Evolutionary conservation across 64 coral and sea anemone genomes (phyloP), one percentile per base, ranked within the genome.

Genomic region (Actinia equina): DNA sequence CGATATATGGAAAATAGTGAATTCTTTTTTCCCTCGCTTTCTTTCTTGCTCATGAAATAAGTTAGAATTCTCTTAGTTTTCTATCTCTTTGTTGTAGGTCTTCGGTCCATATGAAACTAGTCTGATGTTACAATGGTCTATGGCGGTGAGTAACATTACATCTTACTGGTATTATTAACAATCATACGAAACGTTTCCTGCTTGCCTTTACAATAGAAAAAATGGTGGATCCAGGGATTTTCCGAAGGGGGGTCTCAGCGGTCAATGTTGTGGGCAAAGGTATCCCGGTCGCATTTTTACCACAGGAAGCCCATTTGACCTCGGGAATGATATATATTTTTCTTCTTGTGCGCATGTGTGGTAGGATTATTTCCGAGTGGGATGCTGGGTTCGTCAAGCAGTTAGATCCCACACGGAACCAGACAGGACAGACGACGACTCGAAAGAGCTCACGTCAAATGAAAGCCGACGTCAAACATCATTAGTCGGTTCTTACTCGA

Each of bases 71-170:
- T 37, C 30, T 37, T 37, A 37, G 1, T 37, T 37, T 37, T 37
- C 30, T 15, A 74, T 52, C 9, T 6, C 44, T n/a, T 56, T 79
- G 30, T 71, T 49, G 10, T 37, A 94, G 88, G 93, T 90, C 8
- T 90, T 84, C 70, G 93, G 88, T 18, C 89, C 93, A 52, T 94
- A 90, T 84, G 88, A 90, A 67, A 87, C 93, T n/a, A 87, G 93
- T 52, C 46, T 94, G 64, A 94, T 94, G 93, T 37, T 59, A 20
- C 79, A 89, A 22, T 94, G 89, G 93, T 77, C 56, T 27, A 86
- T 86, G 44, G 77, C 83, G 37, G 92, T 94, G 22, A 86, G 92
- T 94, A 15, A 16, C 4, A 10, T 23, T 22, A 37, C 30, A 37
- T 37, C 30, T 1, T 70, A 70, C 3, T 20, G 5, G 6, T 23